phyloP scores from a whole-genome alignment of 2,113 vertebrate genomes.

The Petaurus breviceps region DNA sequence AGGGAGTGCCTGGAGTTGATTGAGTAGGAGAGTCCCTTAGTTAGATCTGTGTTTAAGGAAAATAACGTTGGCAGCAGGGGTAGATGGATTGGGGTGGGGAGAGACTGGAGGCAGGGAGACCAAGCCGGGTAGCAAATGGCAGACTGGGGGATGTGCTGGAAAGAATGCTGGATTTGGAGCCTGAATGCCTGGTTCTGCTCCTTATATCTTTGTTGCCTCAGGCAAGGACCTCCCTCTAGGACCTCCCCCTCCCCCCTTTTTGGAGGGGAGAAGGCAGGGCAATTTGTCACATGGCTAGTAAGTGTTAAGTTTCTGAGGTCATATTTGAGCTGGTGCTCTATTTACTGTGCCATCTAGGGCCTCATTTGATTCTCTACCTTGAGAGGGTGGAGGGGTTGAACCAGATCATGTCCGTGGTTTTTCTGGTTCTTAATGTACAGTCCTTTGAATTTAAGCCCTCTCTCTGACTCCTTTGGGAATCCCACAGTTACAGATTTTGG shows the following conservation, averaged over 20 bases:
- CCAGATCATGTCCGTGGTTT: neutral
- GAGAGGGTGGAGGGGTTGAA: neutral
- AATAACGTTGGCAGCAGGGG: neutral
- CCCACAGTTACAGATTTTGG: neutral
- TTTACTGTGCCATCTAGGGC: too few relatives aligned
- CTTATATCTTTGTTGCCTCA: neutral
- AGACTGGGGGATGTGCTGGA: neutral
- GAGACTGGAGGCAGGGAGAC: neutral
- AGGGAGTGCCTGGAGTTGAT: neutral
- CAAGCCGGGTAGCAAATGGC: neutral
- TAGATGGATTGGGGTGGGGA: neutral
- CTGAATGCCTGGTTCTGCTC: neutral
- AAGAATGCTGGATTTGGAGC: neutral
- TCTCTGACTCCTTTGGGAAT: neutral
- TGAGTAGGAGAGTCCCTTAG: neutral
- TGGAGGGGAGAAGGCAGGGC: too few relatives aligned
- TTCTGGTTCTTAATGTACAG: neutral
- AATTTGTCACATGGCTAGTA: too few relatives aligned
- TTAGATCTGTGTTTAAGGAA: neutral
- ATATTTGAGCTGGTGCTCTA: too few relatives aligned
- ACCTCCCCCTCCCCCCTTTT: too few relatives aligned
- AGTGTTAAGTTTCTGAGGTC: too few relatives aligned
- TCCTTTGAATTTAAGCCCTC: neutral
- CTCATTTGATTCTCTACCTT: neutral
- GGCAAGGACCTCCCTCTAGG: neutral